A percentile compares a stretch with the other conserved stretches of the same genome.
Evolutionary conservation across 2,113 vertebrate genomes (phyloP).

Genomic region (Chamaea fasciata): DNA sequence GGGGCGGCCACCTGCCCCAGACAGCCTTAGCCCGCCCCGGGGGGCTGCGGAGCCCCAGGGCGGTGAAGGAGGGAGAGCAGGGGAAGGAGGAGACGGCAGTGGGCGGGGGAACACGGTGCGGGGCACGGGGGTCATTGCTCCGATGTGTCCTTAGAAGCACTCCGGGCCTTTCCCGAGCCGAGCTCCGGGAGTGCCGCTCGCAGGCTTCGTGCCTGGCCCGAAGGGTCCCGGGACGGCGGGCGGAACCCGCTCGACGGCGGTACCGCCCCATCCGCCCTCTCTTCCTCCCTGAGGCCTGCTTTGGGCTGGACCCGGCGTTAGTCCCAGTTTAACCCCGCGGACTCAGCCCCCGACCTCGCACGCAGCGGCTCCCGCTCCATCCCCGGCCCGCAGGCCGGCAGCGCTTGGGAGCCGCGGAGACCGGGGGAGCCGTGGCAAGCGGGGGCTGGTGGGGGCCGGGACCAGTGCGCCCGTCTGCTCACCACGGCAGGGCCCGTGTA

Average conservation of each 20-base stretch:
- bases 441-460: not conserved
- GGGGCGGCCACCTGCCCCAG: not conserved
- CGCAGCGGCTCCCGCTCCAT: not conserved
- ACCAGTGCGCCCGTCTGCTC: not conserved
- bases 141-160: no score
- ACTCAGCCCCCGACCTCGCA: not conserved
- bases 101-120: not conserved
- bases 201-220: not conserved
- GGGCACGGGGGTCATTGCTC: not conserved
- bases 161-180: not conserved
- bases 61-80: no score
- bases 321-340: not conserved
- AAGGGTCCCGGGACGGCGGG: not conserved
- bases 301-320: accelerated
- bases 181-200: not conserved
- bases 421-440: not conserved
- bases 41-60: not conserved
- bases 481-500: not conserved
- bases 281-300: not conserved
- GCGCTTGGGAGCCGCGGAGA: not conserved
- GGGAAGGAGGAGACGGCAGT: no score
- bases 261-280: not conserved
- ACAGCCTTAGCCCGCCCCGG: not conserved
- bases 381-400: not conserved
- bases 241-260: not conserved